Percentiles rank a stretch among this genome's conserved stretches.
Evolutionary conservation across 2,797 vertebrate genomes (phyloP).

Genomic region (Acanthornis magna): DNA sequence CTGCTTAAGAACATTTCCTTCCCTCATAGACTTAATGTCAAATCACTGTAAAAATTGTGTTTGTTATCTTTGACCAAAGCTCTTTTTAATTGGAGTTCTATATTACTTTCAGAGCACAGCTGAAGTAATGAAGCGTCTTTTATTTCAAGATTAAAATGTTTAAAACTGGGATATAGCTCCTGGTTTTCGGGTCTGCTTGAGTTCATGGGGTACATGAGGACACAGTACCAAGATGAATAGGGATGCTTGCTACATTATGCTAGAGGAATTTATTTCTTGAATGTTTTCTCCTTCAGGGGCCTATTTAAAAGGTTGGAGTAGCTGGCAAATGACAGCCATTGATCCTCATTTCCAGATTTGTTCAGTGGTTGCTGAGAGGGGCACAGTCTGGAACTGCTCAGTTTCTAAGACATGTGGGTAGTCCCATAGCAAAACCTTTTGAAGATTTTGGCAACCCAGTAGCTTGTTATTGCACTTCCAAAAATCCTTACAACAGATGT

Average conservation of each 20-base stretch:
- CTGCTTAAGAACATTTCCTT: not conserved
- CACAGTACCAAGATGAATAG: not conserved
- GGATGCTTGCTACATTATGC: not conserved
- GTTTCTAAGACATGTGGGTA: not conserved
- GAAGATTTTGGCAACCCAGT: not conserved
- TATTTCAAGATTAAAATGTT: not conserved
- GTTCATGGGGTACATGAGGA: not conserved
- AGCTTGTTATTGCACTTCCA: not conserved
- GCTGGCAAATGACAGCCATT: accelerated
- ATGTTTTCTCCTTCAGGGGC: not conserved
- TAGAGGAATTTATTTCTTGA: not conserved
- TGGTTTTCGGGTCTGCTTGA: not conserved
- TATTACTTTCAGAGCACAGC: not conserved
- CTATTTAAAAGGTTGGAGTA: not conserved
- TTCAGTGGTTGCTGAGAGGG: not conserved
- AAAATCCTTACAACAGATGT: not conserved
- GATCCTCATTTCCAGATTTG: not conserved
- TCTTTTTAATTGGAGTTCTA: not conserved
- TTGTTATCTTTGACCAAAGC: not conserved
- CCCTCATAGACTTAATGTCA: not conserved
- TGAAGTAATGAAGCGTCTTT: not conserved
- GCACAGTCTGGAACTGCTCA: not conserved
- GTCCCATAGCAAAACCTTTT: not conserved
- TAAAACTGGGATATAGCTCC: not conserved
- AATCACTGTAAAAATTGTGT: not conserved